phyloP scores from a whole-genome alignment of 2,888 invertebrate species.

The Ceraclea dissimilis region DNA sequence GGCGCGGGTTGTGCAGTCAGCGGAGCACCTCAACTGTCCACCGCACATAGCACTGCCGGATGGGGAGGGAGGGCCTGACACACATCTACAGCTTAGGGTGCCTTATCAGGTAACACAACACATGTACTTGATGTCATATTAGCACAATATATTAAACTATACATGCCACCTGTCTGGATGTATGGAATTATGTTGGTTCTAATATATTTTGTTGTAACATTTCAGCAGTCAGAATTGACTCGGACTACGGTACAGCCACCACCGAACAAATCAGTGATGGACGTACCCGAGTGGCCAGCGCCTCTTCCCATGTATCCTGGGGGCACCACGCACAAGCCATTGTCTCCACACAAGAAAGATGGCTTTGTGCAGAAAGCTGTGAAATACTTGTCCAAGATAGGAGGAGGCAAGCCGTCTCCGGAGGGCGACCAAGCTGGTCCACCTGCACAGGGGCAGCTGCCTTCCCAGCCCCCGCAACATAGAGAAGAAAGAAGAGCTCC shows the following conservation, averaged over 20 bases:
- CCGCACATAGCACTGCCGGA: constrained; percentile 59
- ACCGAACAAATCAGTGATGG: constrained; percentile 60
- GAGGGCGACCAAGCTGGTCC: constrained; percentile 12
- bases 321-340: constrained; percentile 29
- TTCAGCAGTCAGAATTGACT: constrained; percentile 60
- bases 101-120: constrained; percentile 47
- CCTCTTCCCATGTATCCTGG: not conserved
- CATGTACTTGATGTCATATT: too few relatives aligned
- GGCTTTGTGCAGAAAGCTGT: constrained; percentile 48
- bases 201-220: constrained; percentile 22
- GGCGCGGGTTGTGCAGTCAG: constrained; percentile 45
- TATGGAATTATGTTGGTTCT: too few relatives aligned
- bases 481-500: constrained; percentile 6
- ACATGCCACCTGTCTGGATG: too few relatives aligned
- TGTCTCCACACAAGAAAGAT: constrained; percentile 39
- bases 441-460: constrained; percentile 13
- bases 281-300: constrained; percentile 53
- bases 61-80: constrained; percentile 57
- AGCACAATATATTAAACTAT: too few relatives aligned
- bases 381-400: constrained; percentile 39
- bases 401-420: constrained; percentile 31
- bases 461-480: constrained; percentile 11
- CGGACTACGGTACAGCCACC: constrained; percentile 59
- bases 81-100: constrained; percentile 54
- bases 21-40: constrained; percentile 49